Evolutionary conservation across 2,888 invertebrate species (phyloP), one percentile per base, ranked within the genome.

Genomic region (Entomobrya multifasciata): DNA sequence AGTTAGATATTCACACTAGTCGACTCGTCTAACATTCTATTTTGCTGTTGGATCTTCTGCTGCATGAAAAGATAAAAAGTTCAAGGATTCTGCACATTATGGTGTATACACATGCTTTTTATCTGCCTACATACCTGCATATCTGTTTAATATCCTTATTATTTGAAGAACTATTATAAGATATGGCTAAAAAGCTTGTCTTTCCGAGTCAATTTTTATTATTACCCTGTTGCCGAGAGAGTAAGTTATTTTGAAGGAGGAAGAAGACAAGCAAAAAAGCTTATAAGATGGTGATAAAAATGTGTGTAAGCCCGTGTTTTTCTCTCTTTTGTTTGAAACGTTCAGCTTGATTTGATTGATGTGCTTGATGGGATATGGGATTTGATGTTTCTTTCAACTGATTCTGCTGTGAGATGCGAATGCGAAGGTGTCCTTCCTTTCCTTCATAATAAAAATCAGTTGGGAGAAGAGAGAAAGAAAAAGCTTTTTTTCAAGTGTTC

Each of bases 301-400:
- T n/a, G n/a, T n/a, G 8, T 22, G 22, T 57, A 62, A 62, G 62
- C 62, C 25, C 30, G 30, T 62, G 27, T 62, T 30, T 27, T 15
- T 57, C 62, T 41, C 41, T 11, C 41, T 41, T 41, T 65, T 41
- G 65, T 65, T 65, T 41, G n/a, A n/a, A n/a, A 20, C 41, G 65
- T 65, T 65, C 65, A 65, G 41, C 65, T 65, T 72, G 72, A 72
- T 72, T 72, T 72, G 72, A 72, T 72, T 72, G 72, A 72, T 72
- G 72, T 47, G 72, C 49, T 49, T 72, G 47, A 49, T 47, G 72
- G 72, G 72, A 72, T 72, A 72, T 49, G n/a, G 13, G 65, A 65
- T n/a, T 36, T 65, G 62, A 62, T 57, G 57, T 22, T 57, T 30
- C 62, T 27, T 27, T 62, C 2, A 13, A 30, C 30, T 62, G 62